phyloP scores from a whole-genome alignment of 1,140 invertebrate genomes.

The Zaprionus africanus region DNA sequence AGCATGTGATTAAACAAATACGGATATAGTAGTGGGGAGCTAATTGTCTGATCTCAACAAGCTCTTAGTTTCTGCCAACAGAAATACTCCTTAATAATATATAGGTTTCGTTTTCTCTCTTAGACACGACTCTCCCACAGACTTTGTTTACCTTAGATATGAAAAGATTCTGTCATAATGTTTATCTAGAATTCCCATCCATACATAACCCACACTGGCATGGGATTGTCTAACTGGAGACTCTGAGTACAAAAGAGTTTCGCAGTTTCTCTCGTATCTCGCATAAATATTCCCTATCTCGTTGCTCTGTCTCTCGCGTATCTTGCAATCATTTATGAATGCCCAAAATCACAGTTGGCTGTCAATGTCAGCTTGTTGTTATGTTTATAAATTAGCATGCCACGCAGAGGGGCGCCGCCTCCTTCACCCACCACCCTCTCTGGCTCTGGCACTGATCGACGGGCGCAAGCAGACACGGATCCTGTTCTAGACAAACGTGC shows the following conservation, averaged over 20 bases:
- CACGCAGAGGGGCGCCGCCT: background rate
- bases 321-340: constrained; percentile 24
- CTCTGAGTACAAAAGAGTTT: constrained; percentile 1
- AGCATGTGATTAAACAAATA: constrained; percentile 1
- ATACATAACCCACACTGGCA: background rate
- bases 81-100: background rate
- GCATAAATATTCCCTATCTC: constrained; percentile 19
- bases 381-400: constrained; percentile 68
- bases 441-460: background rate
- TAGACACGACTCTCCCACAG: background rate
- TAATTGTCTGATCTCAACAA: background rate
- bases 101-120: background rate
- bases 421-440: background rate
- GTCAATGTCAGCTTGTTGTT: constrained; percentile 50
- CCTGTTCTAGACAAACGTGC: constrained; percentile 65
- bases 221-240: background rate
- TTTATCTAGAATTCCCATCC: background rate
- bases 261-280: background rate
- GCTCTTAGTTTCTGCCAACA: background rate
- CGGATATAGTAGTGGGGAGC: background rate
- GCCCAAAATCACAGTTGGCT: constrained; percentile 61
- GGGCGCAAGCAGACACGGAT: constrained; percentile 44
- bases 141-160: background rate
- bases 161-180: background rate
- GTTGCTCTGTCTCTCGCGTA: background rate